Percentiles rank a stretch among this genome's conserved stretches.
Conservation (phyloP, 1,140 invertebrate species). For the Eriocheir sinensis region DNA sequence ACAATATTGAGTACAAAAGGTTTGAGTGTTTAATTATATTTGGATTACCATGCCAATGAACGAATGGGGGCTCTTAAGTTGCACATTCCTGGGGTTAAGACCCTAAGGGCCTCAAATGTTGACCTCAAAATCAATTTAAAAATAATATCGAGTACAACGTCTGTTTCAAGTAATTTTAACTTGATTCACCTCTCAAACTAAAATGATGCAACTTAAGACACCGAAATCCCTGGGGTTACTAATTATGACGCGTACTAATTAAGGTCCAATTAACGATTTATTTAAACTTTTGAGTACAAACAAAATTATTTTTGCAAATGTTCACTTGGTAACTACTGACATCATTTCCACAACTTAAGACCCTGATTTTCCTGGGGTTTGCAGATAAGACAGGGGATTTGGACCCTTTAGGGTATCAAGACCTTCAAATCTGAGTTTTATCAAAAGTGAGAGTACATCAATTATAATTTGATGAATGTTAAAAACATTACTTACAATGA, state of each 20-base stretch:
- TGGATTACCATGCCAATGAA: neutral
- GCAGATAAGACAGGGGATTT: too few relatives aligned
- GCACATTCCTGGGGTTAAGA: slow-evolving; percentile 1
- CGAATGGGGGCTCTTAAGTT: slow-evolving; percentile 1
- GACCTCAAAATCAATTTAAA: slow-evolving; percentile 25
- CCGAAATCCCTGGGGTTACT: neutral
- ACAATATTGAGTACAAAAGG: slow-evolving; percentile 36
- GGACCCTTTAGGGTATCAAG: too few relatives aligned
- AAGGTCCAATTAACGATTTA: slow-evolving; percentile 6
- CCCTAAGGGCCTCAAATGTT: neutral
- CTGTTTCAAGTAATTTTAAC: neutral
- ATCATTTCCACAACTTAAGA: too few relatives aligned
- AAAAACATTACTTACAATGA: too few relatives aligned
- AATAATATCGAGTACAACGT: too few relatives aligned
- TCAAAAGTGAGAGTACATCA: too few relatives aligned
- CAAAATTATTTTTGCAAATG: slow-evolving; percentile 2
- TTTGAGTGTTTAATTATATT: slow-evolving; percentile 45
- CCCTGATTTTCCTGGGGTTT: too few relatives aligned
- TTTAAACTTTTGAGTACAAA: neutral
- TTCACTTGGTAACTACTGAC: too few relatives aligned
- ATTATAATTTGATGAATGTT: too few relatives aligned
- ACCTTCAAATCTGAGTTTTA: too few relatives aligned
- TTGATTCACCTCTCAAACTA: neutral
- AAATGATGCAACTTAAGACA: neutral
- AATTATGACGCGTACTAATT: slow-evolving; percentile 27